phyloP scores from a whole-genome alignment of 1,140 invertebrate genomes.

The Ylistrum balloti region DNA sequence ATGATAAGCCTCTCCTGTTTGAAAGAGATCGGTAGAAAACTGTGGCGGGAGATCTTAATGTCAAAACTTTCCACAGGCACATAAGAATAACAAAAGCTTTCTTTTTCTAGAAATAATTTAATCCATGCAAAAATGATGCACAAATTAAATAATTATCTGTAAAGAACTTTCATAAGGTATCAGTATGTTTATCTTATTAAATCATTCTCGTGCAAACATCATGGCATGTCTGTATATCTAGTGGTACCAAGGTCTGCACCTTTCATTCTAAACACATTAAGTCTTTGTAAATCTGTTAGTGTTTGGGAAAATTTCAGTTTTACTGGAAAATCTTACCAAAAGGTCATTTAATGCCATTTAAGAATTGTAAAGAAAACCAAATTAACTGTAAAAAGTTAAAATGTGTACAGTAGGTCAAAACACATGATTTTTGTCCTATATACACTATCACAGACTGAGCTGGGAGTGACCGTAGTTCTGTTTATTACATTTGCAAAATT shows the following conservation, averaged over 20 bases:
- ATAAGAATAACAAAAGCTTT: neutral
- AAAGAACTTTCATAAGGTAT: constrained; percentile 48
- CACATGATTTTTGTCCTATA: neutral
- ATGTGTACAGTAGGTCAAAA: neutral
- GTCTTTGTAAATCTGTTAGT: neutral
- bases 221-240: neutral
- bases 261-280: neutral
- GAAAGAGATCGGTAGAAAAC: too few relatives aligned
- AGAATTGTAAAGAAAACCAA: neutral
- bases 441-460: constrained; percentile 5
- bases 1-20: too few relatives aligned
- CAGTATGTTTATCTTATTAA: constrained; percentile 6
- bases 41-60: too few relatives aligned
- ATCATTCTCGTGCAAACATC: neutral
- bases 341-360: constrained; percentile 22
- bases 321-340: neutral
- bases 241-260: neutral
- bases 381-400: neutral
- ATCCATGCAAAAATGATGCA: constrained; percentile 50
- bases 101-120: constrained; percentile 45
- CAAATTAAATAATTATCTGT: constrained; percentile 48
- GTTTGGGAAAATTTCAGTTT: neutral
- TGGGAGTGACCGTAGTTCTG: neutral
- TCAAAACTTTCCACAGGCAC: too few relatives aligned
- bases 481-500: neutral